These are phyloP conservation scores for Cryptoblepharus egeriae DNA, from an alignment of 2,797 vertebrate species.

Conservation along the genomic window DNA sequence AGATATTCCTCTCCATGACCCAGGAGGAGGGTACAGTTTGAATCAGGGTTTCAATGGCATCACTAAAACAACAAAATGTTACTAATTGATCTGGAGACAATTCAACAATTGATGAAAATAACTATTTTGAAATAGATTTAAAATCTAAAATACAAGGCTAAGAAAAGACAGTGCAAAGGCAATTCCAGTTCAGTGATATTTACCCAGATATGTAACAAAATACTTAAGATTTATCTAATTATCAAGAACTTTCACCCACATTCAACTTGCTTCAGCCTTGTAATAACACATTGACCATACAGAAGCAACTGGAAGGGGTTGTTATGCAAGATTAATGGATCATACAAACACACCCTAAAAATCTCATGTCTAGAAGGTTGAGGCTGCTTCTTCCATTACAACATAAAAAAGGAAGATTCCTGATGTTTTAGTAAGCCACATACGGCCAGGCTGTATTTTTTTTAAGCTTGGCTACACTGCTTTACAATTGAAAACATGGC, in stretches of 20 bases:
- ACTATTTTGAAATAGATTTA: background rate
- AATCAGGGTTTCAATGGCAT: too few relatives aligned
- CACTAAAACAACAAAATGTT: background rate
- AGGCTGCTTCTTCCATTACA: background rate
- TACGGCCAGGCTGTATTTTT: conserved; percentile 18
- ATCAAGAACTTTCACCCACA: background rate
- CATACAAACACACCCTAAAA: background rate
- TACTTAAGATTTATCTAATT: background rate
- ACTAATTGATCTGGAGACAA: background rate
- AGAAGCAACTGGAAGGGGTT: background rate
- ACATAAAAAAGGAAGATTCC: background rate
- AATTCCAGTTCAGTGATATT: background rate
- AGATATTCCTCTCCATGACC: too few relatives aligned
- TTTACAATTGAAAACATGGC: conserved; percentile 55
- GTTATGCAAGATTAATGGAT: background rate
- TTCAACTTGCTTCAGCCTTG: background rate
- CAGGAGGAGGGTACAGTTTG: too few relatives aligned
- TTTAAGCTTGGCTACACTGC: conserved; percentile 48
- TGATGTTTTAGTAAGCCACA: conserved; percentile 26
- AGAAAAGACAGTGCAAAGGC: background rate
- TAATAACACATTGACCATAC: background rate
- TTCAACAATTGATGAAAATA: background rate
- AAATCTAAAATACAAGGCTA: background rate
- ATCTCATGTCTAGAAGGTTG: background rate
- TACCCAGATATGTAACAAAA: background rate